These are phyloP conservation scores for Parapsyche elsis DNA, from an alignment of 1,140 invertebrate species.

Conservation along the genomic window DNA sequence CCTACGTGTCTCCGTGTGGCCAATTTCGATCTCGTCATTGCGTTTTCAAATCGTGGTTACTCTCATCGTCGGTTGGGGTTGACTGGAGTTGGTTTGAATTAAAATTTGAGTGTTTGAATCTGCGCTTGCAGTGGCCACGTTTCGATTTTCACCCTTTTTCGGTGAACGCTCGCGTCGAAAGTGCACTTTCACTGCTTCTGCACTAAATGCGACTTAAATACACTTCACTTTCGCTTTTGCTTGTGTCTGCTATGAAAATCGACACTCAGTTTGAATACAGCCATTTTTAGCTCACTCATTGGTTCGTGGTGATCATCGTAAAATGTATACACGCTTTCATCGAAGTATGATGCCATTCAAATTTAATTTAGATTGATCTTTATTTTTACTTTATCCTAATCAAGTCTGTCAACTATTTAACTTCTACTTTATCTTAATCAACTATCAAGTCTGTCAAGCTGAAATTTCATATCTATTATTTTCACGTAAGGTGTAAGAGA, in stretches of 20 bases:
- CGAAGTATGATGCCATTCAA: no score
- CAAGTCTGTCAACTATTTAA: no score
- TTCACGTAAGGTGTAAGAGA: no score
- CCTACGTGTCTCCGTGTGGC: neutral
- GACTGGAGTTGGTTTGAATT: neutral
- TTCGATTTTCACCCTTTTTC: slow-evolving; percentile 7
- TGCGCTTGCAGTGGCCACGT: neutral
- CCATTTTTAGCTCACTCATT: no score
- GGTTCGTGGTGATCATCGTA: no score
- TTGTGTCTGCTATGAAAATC: neutral
- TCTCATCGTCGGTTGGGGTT: neutral
- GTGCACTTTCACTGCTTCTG: neutral
- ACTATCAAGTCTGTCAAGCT: no score
- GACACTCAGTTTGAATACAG: neutral
- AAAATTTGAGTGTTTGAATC: slow-evolving; percentile 21
- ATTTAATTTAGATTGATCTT: no score
- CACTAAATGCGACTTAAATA: neutral
- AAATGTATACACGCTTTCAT: no score
- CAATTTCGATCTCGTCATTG: neutral
- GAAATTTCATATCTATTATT: no score
- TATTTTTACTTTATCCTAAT: no score
- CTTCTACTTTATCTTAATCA: no score
- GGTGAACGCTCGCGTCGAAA: neutral
- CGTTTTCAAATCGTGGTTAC: neutral
- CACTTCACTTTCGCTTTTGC: neutral